phyloP scores from a whole-genome alignment of 2,888 invertebrate genomes.

The Synanthedon andrenaeformis region DNA sequence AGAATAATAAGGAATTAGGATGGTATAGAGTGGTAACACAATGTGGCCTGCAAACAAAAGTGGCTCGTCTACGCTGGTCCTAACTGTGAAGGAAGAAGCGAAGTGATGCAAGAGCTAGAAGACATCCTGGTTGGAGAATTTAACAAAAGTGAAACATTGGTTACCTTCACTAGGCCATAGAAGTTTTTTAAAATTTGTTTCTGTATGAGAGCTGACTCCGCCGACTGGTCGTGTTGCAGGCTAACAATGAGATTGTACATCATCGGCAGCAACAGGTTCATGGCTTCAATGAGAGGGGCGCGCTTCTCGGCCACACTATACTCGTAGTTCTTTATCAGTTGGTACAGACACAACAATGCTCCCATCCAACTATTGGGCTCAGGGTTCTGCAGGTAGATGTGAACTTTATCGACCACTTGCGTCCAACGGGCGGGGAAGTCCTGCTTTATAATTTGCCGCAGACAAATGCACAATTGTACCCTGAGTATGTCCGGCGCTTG shows the following conservation, averaged over 20 bases:
- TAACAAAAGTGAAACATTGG: no score
- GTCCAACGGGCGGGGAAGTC: slow-evolving; percentile 98
- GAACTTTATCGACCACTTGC: slow-evolving; percentile 94
- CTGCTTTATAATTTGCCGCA: slow-evolving; percentile 92
- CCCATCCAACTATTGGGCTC: slow-evolving; percentile 91
- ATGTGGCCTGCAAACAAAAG: no score
- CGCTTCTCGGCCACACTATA: slow-evolving; percentile 92
- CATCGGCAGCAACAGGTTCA: slow-evolving; percentile 93
- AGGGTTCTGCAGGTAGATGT: slow-evolving; percentile 91
- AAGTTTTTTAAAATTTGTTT: slow-evolving; percentile 92
- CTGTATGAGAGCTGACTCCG: slow-evolving; percentile 90
- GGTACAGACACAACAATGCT: slow-evolving; percentile 90
- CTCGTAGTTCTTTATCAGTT: slow-evolving; percentile 93
- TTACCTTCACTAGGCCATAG: slow-evolving; percentile 85
- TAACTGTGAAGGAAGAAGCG: no score
- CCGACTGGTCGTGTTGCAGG: slow-evolving; percentile 86
- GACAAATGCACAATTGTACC: slow-evolving; percentile 91
- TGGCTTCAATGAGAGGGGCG: slow-evolving; percentile 91
- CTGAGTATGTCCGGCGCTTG: slow-evolving; percentile 92
- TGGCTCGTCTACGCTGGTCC: no score
- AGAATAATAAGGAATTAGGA: no score
- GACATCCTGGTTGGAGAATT: no score
- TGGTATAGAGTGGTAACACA: no score
- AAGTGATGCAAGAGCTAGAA: no score
- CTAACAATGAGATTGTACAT: slow-evolving; percentile 86